phyloP scores from a whole-genome alignment of 2,797 vertebrate genomes.

The Pachyuromys duprasi region DNA sequence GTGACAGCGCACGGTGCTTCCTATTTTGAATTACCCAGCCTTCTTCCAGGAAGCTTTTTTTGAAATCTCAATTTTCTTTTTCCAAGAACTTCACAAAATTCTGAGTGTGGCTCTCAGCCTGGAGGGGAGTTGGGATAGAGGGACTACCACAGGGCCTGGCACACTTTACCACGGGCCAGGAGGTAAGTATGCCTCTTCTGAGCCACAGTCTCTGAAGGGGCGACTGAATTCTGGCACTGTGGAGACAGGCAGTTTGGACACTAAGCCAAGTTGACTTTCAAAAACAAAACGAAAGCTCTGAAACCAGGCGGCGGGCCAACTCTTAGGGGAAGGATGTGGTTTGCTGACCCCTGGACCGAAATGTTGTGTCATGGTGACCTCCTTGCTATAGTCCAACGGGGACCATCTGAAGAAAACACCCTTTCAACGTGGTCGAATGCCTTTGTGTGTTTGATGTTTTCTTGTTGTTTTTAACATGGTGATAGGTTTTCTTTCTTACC shows the following conservation, averaged over 20 bases:
- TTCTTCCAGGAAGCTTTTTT: not conserved
- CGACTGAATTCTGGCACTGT: not conserved
- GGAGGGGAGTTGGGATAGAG: slow-evolving; percentile 8
- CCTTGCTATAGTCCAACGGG: not conserved
- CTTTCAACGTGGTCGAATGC: not conserved
- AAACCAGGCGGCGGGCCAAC: not conserved
- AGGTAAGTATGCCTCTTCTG: not conserved
- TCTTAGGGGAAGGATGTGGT: not conserved
- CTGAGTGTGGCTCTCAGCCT: not conserved
- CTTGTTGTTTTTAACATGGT: not conserved
- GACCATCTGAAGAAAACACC: not conserved
- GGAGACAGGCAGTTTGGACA: not conserved
- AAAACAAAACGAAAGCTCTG: slow-evolving; percentile 50
- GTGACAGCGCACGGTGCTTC: not conserved
- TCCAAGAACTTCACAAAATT: slow-evolving; percentile 32
- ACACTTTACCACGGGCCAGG: not conserved
- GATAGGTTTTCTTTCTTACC: not conserved
- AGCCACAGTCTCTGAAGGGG: not conserved
- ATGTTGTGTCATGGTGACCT: not conserved
- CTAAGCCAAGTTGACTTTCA: not conserved
- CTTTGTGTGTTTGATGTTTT: not conserved
- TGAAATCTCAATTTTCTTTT: not conserved
- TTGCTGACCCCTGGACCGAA: not conserved
- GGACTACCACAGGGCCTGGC: not conserved
- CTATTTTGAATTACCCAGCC: slow-evolving; percentile 6